Evolutionary conservation across 2,113 vertebrate genomes (phyloP).

Genomic region (Syngnathus floridae): DNA sequence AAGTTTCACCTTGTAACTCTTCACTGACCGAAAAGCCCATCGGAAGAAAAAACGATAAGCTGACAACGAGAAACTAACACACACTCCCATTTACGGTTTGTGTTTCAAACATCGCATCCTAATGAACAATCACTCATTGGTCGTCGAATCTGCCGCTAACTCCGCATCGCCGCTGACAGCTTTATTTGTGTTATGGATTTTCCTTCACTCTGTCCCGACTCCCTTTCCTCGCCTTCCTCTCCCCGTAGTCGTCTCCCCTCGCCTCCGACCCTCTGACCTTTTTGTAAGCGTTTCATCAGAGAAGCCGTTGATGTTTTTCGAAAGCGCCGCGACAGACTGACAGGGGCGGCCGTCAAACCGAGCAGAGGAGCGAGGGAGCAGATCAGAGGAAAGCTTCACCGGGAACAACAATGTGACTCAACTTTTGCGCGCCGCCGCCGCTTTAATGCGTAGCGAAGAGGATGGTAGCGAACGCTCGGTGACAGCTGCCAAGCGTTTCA

Average conservation of each 20-base stretch:
- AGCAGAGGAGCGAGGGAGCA: constrained; percentile 43
- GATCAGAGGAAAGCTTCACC: constrained; percentile 54
- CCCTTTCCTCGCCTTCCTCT: constrained; percentile 45
- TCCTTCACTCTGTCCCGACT: constrained; percentile 66
- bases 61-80: neutral
- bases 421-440: constrained; percentile 54
- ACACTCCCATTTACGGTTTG: constrained; percentile 11
- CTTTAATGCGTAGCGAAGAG: constrained; percentile 59
- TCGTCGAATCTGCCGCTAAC: constrained; percentile 62
- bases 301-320: constrained; percentile 67
- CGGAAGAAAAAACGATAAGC: neutral
- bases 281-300: constrained; percentile 68
- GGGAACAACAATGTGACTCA: constrained; percentile 62
- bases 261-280: constrained; percentile 55
- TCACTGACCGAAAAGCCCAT: neutral
- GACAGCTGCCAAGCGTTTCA: constrained; percentile 58
- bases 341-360: constrained; percentile 71
- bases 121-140: constrained; percentile 40
- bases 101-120: constrained; percentile 43
- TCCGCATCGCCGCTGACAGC: constrained; percentile 69
- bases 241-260: constrained; percentile 52
- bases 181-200: constrained; percentile 81
- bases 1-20: neutral
- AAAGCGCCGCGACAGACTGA: constrained; percentile 69
- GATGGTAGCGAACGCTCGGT: constrained; percentile 45